Evolutionary conservation across 1,140 invertebrate species (phyloP).

Genomic region (Drosophila kikkawai): DNA sequence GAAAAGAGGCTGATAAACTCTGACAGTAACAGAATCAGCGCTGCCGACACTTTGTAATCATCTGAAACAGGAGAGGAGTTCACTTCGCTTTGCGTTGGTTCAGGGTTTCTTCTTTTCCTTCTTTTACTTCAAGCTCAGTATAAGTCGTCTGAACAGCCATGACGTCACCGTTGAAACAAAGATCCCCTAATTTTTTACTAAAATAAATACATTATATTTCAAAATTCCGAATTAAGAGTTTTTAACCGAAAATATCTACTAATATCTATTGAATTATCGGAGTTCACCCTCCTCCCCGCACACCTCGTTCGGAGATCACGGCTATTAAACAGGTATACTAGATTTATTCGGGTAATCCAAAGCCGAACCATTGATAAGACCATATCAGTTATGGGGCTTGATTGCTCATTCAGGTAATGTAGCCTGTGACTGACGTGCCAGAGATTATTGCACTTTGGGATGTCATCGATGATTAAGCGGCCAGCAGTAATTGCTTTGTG

Average conservation of each 20-base stretch:
- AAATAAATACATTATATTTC: not conserved
- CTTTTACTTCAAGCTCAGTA: not conserved
- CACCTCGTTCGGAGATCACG: not conserved
- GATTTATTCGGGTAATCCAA: not conserved
- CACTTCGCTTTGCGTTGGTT: constrained; percentile 24
- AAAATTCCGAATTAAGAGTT: not conserved
- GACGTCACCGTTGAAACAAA: not conserved
- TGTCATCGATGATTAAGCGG: constrained; percentile 45
- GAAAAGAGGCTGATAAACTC: constrained; percentile 38
- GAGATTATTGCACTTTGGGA: constrained; percentile 26
- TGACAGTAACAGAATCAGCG: constrained; percentile 22
- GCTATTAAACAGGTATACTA: not conserved
- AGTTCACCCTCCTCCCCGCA: not conserved
- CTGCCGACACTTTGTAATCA: constrained; percentile 37
- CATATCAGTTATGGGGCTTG: constrained; percentile 29
- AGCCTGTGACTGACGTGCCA: constrained; percentile 1
- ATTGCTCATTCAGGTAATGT: constrained; percentile 18
- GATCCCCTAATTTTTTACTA: not conserved
- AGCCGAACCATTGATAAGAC: constrained; percentile 13
- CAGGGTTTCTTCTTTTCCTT: constrained; percentile 7
- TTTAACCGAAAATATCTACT: not conserved
- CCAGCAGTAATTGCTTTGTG: constrained; percentile 11
- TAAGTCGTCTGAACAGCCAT: not conserved
- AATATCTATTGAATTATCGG: not conserved
- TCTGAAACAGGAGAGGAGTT: constrained; percentile 18